These are phyloP conservation scores for Polyodon spathula DNA, from an alignment of 2,113 vertebrate genomes.

Conservation along the genomic window DNA sequence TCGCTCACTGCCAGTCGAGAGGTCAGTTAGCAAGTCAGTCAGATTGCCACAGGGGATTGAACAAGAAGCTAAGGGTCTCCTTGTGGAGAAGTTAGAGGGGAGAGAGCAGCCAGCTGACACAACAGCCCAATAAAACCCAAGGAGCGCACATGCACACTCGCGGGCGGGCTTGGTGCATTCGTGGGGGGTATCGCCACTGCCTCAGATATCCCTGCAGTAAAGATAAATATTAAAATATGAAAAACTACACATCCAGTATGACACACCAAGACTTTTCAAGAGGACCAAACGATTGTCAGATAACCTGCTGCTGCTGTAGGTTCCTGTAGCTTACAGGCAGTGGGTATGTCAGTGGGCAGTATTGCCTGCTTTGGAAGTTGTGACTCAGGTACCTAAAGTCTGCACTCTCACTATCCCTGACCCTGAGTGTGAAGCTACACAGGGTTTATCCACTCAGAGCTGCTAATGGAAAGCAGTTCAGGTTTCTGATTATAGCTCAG, in stretches of 20 bases:
- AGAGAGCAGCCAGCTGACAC: conserved; percentile 32
- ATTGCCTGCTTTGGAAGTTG: background rate
- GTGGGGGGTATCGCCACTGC: no score
- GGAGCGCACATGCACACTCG: conserved; percentile 27
- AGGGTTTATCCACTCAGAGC: background rate
- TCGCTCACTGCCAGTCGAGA: no score
- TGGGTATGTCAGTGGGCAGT: background rate
- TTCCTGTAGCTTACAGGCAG: background rate
- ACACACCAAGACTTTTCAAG: no score
- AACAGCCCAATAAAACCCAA: conserved; percentile 39
- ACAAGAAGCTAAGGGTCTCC: no score
- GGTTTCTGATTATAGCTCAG: background rate
- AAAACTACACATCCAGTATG: no score
- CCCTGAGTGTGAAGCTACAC: background rate
- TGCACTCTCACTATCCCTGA: background rate
- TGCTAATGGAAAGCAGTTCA: background rate
- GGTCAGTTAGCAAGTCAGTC: no score
- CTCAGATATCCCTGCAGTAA: no score
- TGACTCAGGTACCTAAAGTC: background rate
- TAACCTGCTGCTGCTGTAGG: no score
- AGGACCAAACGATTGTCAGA: no score
- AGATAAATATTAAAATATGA: no score
- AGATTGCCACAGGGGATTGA: no score
- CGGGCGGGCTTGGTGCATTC: background rate
- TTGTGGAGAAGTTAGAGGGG: no score